phyloP scores from a whole-genome alignment of 2,888 invertebrate species.

The Euzophera pinguis region DNA sequence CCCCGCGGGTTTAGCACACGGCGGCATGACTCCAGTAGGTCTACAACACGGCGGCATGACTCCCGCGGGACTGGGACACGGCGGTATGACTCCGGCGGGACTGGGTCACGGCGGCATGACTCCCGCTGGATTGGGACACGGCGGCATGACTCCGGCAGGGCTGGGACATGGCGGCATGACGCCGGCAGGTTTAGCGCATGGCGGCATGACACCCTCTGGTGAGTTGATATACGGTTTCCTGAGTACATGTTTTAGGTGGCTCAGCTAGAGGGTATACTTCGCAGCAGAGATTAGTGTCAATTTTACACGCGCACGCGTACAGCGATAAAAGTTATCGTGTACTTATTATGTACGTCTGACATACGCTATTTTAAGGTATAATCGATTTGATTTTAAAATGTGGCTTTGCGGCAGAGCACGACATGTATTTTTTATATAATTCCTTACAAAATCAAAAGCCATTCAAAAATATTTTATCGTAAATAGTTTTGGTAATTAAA shows the following conservation, averaged over 20 bases:
- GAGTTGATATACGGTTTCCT: background rate
- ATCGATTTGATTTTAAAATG: too few relatives aligned
- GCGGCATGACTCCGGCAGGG: slow-evolving; percentile 63
- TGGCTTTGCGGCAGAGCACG: too few relatives aligned
- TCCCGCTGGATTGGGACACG: slow-evolving; percentile 51
- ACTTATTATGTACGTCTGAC: too few relatives aligned
- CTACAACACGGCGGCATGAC: slow-evolving; percentile 66
- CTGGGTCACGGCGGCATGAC: slow-evolving; percentile 52
- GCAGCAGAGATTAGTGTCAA: too few relatives aligned
- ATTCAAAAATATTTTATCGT: too few relatives aligned
- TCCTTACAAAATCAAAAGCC: too few relatives aligned
- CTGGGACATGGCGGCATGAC: slow-evolving; percentile 69
- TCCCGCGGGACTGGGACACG: slow-evolving; percentile 64
- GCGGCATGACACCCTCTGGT: slow-evolving; percentile 48
- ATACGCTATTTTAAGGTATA: too few relatives aligned
- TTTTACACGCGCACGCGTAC: too few relatives aligned
- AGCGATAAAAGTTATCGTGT: too few relatives aligned
- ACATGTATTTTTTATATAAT: too few relatives aligned
- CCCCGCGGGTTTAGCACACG: slow-evolving; percentile 40
- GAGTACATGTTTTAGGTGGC: background rate
- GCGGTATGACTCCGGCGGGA: slow-evolving; percentile 42
- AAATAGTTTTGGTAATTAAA: too few relatives aligned
- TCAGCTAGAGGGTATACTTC: too few relatives aligned
- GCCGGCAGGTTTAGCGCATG: slow-evolving; percentile 45
- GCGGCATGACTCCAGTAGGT: slow-evolving; percentile 51